phyloP scores from a whole-genome alignment of 1,140 invertebrate species.

The Daktulosphaira vitifoliae region DNA sequence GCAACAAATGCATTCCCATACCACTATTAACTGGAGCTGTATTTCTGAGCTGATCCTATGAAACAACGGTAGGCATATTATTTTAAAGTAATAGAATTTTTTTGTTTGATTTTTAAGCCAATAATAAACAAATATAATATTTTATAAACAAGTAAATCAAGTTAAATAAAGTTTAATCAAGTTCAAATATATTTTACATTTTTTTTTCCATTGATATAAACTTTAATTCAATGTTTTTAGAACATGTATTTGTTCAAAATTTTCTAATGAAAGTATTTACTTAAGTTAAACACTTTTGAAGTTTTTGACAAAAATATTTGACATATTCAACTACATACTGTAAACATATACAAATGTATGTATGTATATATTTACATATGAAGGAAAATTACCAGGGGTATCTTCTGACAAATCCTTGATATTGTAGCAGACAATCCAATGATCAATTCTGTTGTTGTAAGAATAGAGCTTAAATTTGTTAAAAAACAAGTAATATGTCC shows the following conservation, averaged over 20 bases:
- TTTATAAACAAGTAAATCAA: no score
- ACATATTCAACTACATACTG: constrained; percentile 9
- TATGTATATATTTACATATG: constrained; percentile 3
- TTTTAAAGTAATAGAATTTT: no score
- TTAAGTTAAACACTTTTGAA: no score
- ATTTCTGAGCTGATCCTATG: constrained; percentile 73
- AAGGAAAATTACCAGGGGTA: constrained; percentile 26
- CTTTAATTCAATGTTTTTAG: no score
- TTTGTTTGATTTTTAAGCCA: no score
- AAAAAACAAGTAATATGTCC: constrained; percentile 21
- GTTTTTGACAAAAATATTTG: no score
- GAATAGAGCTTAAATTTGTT: constrained; percentile 27
- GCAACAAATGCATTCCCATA: constrained; percentile 89
- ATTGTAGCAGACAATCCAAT: constrained; percentile 6
- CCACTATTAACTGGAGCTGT: constrained; percentile 80
- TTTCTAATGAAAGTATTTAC: no score
- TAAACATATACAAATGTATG: constrained; percentile 13
- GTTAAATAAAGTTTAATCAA: no score
- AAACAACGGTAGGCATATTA: neutral
- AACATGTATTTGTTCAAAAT: no score
- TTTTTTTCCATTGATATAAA: no score
- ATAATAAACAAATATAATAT: no score
- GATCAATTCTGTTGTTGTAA: constrained; percentile 15
- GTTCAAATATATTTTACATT: no score
- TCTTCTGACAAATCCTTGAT: constrained; percentile 14